Conservation (phyloP, 2,113 vertebrate species). For the Dryoscopus gambensis region DNA sequence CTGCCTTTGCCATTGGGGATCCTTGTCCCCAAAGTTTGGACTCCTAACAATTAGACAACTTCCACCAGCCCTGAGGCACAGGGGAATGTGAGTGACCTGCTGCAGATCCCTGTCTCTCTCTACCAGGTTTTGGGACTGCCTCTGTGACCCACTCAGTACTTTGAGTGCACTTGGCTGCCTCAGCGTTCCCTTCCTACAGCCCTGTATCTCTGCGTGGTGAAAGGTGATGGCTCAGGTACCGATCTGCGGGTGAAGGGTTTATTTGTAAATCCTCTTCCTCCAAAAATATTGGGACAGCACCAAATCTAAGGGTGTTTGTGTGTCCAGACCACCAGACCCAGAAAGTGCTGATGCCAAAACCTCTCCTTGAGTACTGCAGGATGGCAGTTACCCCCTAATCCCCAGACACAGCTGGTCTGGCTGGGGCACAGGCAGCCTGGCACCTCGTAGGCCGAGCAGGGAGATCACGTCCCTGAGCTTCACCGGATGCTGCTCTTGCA, state of each 20-base stretch:
- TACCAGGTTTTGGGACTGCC: neutral
- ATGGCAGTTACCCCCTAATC: accelerated
- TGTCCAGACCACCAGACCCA: neutral
- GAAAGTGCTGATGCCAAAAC: neutral
- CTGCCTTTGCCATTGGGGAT: neutral
- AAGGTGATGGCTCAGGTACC: neutral
- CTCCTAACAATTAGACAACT: neutral
- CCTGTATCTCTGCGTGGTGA: neutral
- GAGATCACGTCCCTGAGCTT: neutral
- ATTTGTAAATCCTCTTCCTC: neutral
- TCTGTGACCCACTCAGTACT: neutral
- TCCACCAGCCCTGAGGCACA: neutral
- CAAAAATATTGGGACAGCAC: neutral
- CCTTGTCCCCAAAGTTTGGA: neutral
- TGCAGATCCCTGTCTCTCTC: neutral
- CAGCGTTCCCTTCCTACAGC: neutral
- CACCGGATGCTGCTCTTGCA: neutral
- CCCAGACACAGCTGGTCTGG: neutral
- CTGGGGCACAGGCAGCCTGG: neutral
- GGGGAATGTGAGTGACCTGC: neutral
- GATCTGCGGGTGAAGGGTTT: neutral
- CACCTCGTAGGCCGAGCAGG: neutral
- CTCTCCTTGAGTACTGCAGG: neutral
- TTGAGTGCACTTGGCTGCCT: neutral
- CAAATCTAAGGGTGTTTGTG: neutral